These are phyloP conservation scores for Stomorhina lunata DNA, from an alignment of 2,888 invertebrate species.

Conservation along the genomic window DNA sequence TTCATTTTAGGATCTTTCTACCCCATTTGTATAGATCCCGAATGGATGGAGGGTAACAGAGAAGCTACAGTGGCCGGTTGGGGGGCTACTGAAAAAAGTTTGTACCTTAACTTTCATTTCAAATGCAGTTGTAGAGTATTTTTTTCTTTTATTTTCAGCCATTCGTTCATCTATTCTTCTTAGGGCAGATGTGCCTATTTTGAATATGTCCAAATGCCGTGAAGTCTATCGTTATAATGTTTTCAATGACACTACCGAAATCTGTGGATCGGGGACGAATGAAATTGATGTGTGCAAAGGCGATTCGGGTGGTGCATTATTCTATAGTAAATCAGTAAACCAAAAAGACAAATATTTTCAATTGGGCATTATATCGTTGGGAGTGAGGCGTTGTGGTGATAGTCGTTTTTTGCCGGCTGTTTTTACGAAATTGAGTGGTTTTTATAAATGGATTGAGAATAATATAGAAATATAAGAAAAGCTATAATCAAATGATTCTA, in stretches of 20 bases:
- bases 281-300: constrained; percentile 52
- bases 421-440: constrained; percentile 40
- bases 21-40: constrained; percentile 31
- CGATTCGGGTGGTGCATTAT: constrained; percentile 49
- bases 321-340: neutral
- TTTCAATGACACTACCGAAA: constrained; percentile 49
- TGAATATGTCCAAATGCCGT: constrained; percentile 36
- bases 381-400: constrained; percentile 50
- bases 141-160: neutral
- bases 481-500: neutral
- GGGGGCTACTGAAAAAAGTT: constrained; percentile 56
- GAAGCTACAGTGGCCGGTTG: constrained; percentile 38
- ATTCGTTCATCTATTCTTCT: constrained; percentile 28
- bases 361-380: constrained; percentile 49
- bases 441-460: constrained; percentile 51
- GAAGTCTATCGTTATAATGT: constrained; percentile 39
- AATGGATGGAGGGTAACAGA: neutral
- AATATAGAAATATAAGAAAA: constrained; percentile 41
- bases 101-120: neutral
- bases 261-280: constrained; percentile 43
- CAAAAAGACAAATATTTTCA: constrained; percentile 10
- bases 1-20: constrained; percentile 41
- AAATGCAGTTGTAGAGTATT: neutral
- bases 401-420: constrained; percentile 47
- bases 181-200: constrained; percentile 34